These are phyloP conservation scores for Aldabrachelys gigantea DNA, from an alignment of 2,113 vertebrate genomes.

Conservation along the genomic window DNA sequence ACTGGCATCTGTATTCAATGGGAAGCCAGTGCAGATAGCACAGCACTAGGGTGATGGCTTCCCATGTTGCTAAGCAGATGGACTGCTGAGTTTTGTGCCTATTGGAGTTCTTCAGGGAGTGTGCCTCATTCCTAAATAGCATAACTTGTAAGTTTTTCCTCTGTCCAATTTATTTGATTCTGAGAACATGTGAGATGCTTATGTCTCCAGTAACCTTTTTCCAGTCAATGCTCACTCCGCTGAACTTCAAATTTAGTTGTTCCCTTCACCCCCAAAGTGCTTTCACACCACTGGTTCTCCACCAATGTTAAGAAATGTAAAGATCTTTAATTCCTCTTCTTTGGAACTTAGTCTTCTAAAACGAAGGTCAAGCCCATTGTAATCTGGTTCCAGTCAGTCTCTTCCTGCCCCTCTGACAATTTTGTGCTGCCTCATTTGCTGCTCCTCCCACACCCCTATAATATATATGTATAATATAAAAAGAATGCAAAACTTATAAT, in stretches of 20 bases:
- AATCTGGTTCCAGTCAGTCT: not conserved
- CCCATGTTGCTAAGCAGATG: accelerated
- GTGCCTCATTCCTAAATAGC: not conserved
- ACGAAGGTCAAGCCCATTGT: not conserved
- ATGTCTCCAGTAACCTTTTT: not conserved
- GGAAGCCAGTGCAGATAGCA: not conserved
- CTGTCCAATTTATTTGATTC: not conserved
- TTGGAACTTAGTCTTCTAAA: not conserved
- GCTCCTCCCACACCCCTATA: not conserved
- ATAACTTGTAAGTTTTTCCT: not conserved
- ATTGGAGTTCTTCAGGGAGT: accelerated
- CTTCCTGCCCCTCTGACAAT: not conserved
- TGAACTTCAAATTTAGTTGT: not conserved
- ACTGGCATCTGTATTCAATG: not conserved
- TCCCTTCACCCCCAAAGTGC: accelerated
- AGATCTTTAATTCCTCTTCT: not conserved
- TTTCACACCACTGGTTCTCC: not conserved
- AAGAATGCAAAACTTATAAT: not conserved
- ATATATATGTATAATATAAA: not conserved
- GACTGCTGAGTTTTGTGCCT: not conserved
- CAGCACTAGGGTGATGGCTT: not conserved
- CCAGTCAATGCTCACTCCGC: not conserved
- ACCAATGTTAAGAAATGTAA: not conserved
- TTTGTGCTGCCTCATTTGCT: not conserved
- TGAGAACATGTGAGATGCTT: not conserved